Percentiles rank a stretch among this genome's conserved stretches.
phyloP scores from a whole-genome alignment of 2,797 vertebrate species.

The Arremon brunneinucha region DNA sequence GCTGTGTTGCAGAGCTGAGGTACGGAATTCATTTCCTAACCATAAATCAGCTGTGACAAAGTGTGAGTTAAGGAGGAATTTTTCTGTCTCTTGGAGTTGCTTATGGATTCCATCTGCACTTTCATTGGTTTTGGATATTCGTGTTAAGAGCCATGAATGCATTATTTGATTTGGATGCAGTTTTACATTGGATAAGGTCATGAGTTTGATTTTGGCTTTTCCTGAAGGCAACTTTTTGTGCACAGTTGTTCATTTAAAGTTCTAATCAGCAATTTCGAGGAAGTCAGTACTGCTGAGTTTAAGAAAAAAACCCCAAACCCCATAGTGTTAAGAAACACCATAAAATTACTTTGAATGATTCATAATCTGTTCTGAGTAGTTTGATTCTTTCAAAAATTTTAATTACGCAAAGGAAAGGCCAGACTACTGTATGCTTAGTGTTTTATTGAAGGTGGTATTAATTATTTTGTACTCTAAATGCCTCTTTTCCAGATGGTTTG shows the following conservation, averaged over 20 bases:
- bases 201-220: not conserved
- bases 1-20: not conserved
- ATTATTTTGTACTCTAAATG: conserved; percentile 41
- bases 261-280: not conserved
- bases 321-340: not conserved
- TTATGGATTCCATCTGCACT: conserved; percentile 48
- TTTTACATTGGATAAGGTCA: not conserved
- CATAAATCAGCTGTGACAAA: not conserved
- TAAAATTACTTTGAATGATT: not conserved
- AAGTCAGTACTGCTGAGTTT: not conserved
- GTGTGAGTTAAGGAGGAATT: not conserved
- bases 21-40: not conserved
- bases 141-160: not conserved
- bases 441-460: conserved; percentile 42
- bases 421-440: conserved; percentile 21
- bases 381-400: conserved; percentile 12
- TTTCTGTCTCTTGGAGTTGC: not conserved
- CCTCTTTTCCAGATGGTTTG: conserved; percentile 56
- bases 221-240: not conserved
- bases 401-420: conserved; percentile 3
- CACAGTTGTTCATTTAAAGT: not conserved
- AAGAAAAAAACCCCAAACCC: not conserved
- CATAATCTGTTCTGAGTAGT: not conserved
- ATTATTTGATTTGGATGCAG: not conserved
- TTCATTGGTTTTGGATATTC: not conserved